Evolutionary conservation across 2,113 vertebrate species (phyloP), one percentile per base, ranked within the genome.

Genomic region (Typhlomys cinereus): DNA sequence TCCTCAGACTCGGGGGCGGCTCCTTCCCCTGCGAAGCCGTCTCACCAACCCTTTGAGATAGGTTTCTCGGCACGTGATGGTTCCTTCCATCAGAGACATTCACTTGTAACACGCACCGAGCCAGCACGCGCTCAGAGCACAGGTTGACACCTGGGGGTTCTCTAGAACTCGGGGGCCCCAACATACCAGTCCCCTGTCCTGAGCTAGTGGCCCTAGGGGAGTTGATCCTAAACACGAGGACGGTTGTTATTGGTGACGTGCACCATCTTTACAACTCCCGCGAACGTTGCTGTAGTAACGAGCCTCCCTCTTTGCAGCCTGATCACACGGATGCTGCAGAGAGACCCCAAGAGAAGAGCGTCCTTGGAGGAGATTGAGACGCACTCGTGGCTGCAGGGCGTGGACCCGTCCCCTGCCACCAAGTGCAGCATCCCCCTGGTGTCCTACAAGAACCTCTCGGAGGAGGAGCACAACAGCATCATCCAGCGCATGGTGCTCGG

Each of bases 401-500:
- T 99, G 31, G 99, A 99, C 96, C 99, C 99, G 0, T 99, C 99
- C 12, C 99, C 99, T 2, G 99, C 99, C 74, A 99, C 99, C 2
- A 99, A 99, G 96, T 99, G 98, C 87, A 99, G 98, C 97, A 99
- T 99, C 92, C 99, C 99, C 10, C 98, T 99, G 0, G 99, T 99
- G 36, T 99, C 99, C 0, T 99, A 99, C 96, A 99, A 99, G 97
- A 99, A 99, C 46, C 98, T 99, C 67, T 99, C 99, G 0, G 99
- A 99, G 52, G 99, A 99, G 95, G 99, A 99, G 73, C 99, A 99
- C 98, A 99, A 99, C 97, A 98, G 99, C 92, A 99, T 99, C 96
- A 99, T 99, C 79, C 99, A 99, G 96, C 99, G 99, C 92, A 99
- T 99, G 99, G 99, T 99, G 88, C 98, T 99, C 0, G 99, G 99